A percentile compares a stretch with the other conserved stretches of the same genome.
phyloP scores from a whole-genome alignment of 2,113 vertebrate species.

The Gulo gulo region DNA sequence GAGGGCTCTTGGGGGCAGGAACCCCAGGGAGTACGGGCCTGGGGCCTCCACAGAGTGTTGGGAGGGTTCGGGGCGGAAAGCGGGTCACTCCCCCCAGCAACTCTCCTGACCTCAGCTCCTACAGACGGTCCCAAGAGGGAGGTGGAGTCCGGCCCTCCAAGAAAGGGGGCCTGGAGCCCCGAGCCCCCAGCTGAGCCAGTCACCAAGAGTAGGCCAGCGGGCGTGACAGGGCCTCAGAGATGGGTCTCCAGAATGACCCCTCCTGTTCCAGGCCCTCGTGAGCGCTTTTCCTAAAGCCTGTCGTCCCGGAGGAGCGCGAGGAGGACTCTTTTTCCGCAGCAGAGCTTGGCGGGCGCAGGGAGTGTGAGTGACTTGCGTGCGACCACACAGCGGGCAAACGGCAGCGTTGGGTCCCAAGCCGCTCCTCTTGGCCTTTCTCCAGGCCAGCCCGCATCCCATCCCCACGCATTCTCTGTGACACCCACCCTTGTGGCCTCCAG shows the following conservation, averaged over 20 bases:
- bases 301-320: not conserved
- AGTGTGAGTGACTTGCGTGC: not conserved
- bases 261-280: not conserved
- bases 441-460: not conserved
- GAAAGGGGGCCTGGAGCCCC: fast-evolving
- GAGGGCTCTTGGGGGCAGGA: not conserved
- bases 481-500: not conserved
- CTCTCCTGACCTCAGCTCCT: not conserved
- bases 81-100: not conserved
- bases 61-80: not conserved
- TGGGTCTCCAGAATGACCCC: not conserved
- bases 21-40: too few relatives aligned
- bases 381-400: not conserved
- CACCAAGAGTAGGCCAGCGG: too few relatives aligned
- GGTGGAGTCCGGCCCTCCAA: not conserved
- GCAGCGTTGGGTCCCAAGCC: not conserved
- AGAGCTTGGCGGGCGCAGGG: not conserved
- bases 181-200: not conserved
- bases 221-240: not conserved
- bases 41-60: not conserved
- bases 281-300: not conserved
- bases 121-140: not conserved
- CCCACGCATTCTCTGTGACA: not conserved
- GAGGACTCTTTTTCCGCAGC: not conserved
- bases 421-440: not conserved